Conservation (phyloP, 2,888 invertebrate genomes). For the Spicauda simplicius region DNA sequence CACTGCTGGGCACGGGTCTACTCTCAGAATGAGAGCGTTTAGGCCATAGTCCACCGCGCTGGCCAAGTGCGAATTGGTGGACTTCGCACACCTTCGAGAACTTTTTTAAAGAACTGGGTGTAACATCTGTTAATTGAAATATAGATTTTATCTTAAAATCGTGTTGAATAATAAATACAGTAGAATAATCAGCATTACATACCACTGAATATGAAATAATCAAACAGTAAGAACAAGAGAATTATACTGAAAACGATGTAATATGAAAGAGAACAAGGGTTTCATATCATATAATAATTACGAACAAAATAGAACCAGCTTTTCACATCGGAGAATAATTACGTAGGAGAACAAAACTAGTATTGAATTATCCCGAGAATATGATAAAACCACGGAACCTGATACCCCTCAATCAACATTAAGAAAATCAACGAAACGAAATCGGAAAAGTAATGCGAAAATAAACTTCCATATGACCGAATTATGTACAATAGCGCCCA, state of each 20-base stretch:
- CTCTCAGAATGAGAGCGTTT: no score
- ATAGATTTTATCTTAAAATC: no score
- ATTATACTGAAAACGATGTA: not conserved
- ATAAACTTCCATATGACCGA: constrained; percentile 35
- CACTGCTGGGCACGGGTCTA: no score
- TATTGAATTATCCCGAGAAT: not conserved
- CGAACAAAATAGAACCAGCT: not conserved
- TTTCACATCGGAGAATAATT: constrained; percentile 1
- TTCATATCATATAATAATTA: not conserved
- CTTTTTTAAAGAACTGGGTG: no score
- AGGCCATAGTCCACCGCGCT: no score
- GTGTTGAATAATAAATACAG: no score
- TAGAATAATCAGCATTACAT: no score
- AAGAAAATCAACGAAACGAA: constrained; percentile 33
- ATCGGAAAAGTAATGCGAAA: constrained; percentile 37
- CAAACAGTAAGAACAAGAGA: not conserved
- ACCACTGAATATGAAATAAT: not conserved
- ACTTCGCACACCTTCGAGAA: no score
- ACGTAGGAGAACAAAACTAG: not conserved
- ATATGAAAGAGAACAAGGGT: not conserved
- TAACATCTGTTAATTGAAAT: no score
- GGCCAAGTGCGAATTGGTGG: no score
- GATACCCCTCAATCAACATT: constrained; percentile 32
- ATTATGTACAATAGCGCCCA: constrained; percentile 38
- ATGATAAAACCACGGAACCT: not conserved